These are phyloP conservation scores for Myotis daubentonii DNA, from an alignment of 2,797 vertebrate species.

Conservation along the genomic window DNA sequence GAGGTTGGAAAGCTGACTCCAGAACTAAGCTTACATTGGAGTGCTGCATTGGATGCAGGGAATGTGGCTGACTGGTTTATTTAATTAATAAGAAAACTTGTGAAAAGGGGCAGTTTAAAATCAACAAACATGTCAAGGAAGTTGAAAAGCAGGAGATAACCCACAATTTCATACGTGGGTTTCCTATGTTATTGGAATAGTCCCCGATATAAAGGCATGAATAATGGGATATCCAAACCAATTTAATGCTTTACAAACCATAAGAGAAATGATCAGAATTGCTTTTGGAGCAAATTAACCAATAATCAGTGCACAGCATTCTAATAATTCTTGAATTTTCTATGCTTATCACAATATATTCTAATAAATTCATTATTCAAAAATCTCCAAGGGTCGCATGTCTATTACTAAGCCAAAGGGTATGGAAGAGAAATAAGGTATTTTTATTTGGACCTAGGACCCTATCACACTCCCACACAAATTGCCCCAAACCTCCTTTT, in stretches of 20 bases:
- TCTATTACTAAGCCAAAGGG: neutral
- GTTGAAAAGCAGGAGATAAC: slow-evolving; percentile 59
- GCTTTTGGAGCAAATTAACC: slow-evolving; percentile 44
- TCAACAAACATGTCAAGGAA: slow-evolving; percentile 60
- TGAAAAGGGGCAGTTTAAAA: slow-evolving; percentile 62
- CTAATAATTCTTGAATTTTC: slow-evolving; percentile 56
- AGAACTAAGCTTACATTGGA: slow-evolving; percentile 56
- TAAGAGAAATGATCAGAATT: slow-evolving; percentile 18
- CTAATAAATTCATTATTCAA: slow-evolving; percentile 77
- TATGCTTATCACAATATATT: slow-evolving; percentile 70
- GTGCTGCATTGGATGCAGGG: slow-evolving; percentile 59
- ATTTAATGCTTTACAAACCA: slow-evolving; percentile 38
- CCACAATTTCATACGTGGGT: slow-evolving; percentile 5
- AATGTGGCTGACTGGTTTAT: slow-evolving; percentile 56
- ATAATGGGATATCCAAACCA: slow-evolving; percentile 29
- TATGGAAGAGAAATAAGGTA: neutral
- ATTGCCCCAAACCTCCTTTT: neutral
- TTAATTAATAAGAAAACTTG: slow-evolving; percentile 68
- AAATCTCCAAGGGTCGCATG: slow-evolving; percentile 44
- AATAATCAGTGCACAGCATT: neutral
- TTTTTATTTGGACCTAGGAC: slow-evolving; percentile 27
- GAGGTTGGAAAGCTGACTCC: slow-evolving; percentile 67
- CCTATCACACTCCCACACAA: neutral
- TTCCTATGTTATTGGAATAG: neutral
- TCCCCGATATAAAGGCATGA: slow-evolving; percentile 13